Evolutionary conservation across 2,797 vertebrate genomes (phyloP).

Genomic region (Numenius phaeopus): DNA sequence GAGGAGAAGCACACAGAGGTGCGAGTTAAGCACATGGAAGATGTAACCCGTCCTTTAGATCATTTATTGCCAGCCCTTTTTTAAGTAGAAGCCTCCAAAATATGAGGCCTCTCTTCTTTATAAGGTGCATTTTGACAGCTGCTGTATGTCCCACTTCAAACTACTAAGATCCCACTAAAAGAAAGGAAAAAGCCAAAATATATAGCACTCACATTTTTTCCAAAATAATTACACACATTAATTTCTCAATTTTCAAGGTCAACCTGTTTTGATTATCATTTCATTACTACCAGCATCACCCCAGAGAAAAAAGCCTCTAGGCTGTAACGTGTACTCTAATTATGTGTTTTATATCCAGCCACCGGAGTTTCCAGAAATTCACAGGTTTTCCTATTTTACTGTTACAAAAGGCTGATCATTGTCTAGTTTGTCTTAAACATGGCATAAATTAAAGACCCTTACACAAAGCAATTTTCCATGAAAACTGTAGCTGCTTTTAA

Average conservation of each 20-base stretch:
- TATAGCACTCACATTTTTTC: background rate
- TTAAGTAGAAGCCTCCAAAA: background rate
- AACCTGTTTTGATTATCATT: background rate
- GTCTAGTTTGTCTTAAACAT: background rate
- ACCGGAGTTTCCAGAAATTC: background rate
- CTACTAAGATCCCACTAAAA: background rate
- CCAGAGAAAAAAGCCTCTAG: background rate
- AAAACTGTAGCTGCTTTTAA: background rate
- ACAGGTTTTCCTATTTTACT: background rate
- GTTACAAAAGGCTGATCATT: background rate
- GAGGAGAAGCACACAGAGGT: background rate
- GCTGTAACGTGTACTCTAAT: fast-evolving
- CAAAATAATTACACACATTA: background rate
- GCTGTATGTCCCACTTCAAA: background rate
- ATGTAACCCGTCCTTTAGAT: background rate
- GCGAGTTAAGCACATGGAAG: background rate
- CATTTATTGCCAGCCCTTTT: background rate
- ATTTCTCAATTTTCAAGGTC: background rate
- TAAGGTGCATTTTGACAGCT: background rate
- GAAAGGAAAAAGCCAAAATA: background rate
- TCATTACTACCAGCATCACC: background rate
- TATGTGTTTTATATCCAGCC: background rate
- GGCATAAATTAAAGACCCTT: background rate
- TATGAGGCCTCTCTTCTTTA: background rate
- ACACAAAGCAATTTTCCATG: background rate